Evolutionary conservation across 2,797 vertebrate genomes (phyloP).

Genomic region (Propithecus deckenii): DNA sequence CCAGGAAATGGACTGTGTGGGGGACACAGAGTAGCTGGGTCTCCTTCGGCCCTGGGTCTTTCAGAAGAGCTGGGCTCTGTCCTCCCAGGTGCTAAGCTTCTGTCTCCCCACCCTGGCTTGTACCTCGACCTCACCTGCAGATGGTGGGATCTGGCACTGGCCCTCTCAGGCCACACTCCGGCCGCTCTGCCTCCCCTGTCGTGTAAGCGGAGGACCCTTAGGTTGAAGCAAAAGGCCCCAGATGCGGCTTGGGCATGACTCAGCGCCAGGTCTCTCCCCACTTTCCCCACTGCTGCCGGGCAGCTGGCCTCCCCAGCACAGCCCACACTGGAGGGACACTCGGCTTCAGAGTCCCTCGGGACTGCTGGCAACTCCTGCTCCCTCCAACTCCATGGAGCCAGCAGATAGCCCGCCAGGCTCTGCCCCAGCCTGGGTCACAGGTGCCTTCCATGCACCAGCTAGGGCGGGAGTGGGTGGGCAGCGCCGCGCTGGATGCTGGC

Average conservation of each 20-base stretch:
- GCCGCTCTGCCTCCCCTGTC: accelerated
- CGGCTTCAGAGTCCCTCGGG: neutral
- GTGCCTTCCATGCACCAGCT: too few relatives aligned
- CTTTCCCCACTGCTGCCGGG: accelerated
- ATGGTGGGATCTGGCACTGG: neutral
- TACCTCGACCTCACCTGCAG: neutral
- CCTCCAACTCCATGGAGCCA: accelerated
- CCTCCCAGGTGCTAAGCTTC: too few relatives aligned
- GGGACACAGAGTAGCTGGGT: accelerated
- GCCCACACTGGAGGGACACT: neutral
- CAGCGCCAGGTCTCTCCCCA: accelerated
- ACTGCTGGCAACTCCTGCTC: too few relatives aligned
- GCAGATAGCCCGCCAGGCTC: neutral
- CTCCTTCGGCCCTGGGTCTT: accelerated
- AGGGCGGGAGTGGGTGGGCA: too few relatives aligned
- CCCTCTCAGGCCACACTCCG: neutral
- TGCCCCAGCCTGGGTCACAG: neutral
- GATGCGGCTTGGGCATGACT: neutral
- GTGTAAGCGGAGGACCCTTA: accelerated
- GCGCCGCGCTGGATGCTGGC: accelerated
- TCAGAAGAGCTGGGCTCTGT: neutral
- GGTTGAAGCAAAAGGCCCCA: neutral
- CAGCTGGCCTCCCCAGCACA: accelerated
- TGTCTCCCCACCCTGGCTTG: neutral
- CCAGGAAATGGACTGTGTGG: accelerated